Evolutionary conservation across 2,888 invertebrate species (phyloP), one percentile per base, ranked within the genome.

Genomic region (Acanthococcus lagerstroemiae): DNA sequence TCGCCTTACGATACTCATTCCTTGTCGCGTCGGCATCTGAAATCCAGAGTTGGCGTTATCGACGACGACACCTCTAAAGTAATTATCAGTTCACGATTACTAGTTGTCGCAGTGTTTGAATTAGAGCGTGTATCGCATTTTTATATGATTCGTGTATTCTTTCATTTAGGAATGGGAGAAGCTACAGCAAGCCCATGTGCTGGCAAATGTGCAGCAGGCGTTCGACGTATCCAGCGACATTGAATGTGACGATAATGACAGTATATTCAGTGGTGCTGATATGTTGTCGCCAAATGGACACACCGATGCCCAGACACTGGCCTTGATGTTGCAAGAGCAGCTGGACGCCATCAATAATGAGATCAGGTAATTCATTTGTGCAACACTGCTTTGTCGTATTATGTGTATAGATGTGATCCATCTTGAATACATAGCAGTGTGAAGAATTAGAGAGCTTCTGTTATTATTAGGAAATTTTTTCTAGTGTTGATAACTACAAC

Each of bases 311-410:
- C 97, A 97, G 74, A 94, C 96, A 0, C 80, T 99, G 70, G 99
- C 99, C 55, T 86, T 96, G 76, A 96, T 99, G 94, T 82, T 99
- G 72, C 99, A 99, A 77, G 97, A 99, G 74, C 96, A 99, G 78
- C 81, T 99, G 70, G 97, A 99, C 80, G 99, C 97, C 74, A 99
- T 99, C 77, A 99, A 99, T 80, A 96, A 96, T 74, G 99, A 99
- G 83, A 99, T 99, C 73, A 82, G 75, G 81, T 81, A n/a, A n/a
- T n/a, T n/a, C n/a, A n/a, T n/a, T n/a, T n/a, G n/a, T n/a, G n/a
- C n/a, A n/a, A n/a, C n/a, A n/a, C n/a, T n/a, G n/a, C n/a, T n/a
- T n/a, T n/a, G n/a, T n/a, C n/a, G n/a, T n/a, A n/a, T n/a, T n/a
- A n/a, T n/a, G n/a, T n/a, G n/a, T n/a, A n/a, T n/a, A n/a, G n/a